Percentiles rank a stretch among this genome's conserved stretches.
Conservation (phyloP, 2,113 vertebrate genomes). For the Brachyhypopomus gauderio region DNA sequence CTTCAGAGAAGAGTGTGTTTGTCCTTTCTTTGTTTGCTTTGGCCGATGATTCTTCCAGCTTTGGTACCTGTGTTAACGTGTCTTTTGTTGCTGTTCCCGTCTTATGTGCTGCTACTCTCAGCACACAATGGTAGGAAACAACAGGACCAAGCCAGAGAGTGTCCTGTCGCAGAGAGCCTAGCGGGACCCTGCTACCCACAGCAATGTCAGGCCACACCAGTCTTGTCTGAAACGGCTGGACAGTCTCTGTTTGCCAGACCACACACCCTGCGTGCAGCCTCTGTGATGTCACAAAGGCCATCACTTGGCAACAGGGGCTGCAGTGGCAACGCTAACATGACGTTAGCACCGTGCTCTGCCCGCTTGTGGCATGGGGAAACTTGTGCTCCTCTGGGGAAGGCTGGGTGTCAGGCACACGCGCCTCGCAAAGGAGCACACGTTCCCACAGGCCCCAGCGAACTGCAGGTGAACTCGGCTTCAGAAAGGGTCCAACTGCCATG, state of each 20-base stretch:
- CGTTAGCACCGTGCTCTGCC: not conserved
- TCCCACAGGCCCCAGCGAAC: constrained; percentile 59
- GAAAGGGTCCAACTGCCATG: constrained; percentile 8
- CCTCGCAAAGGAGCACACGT: constrained; percentile 8
- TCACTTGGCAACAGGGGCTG: not conserved
- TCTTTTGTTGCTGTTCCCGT: not conserved
- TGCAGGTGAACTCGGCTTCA: constrained; percentile 58
- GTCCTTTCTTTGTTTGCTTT: not conserved
- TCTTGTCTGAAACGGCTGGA: not conserved
- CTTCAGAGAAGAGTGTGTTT: not conserved
- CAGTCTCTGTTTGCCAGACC: not conserved
- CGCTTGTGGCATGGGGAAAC: not conserved
- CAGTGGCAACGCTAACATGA: constrained; percentile 26
- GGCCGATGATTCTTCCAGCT: not conserved
- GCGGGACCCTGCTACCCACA: not conserved
- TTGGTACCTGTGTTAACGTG: not conserved
- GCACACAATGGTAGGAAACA: not conserved
- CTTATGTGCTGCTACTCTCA: not conserved
- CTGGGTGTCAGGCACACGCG: not conserved
- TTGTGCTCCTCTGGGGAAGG: constrained; percentile 25
- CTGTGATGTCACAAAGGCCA: constrained; percentile 5
- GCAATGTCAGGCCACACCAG: not conserved
- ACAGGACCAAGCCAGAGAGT: not conserved
- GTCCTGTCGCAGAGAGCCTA: too few relatives aligned
- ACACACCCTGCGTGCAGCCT: not conserved